A percentile compares a stretch with the other conserved stretches of the same genome.
Evolutionary conservation across 2,113 vertebrate species (phyloP).

Genomic region (Sardina pilchardus): DNA sequence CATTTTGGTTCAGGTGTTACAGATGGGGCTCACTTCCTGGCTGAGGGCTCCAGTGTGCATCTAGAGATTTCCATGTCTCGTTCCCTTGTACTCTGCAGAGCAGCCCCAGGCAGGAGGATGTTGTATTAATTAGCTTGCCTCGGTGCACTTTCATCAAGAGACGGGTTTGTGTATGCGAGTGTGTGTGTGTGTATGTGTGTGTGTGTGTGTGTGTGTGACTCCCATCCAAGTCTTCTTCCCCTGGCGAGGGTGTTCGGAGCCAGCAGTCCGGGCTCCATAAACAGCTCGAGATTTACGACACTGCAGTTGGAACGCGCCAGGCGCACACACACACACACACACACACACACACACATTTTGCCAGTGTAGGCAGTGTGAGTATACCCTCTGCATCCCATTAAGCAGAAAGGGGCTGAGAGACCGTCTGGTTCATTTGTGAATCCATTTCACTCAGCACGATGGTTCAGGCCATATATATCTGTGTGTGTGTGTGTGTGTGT

Average conservation of each 20-base stretch:
- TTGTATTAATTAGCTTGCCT: constrained; percentile 1
- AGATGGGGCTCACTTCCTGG: neutral
- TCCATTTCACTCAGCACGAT: neutral
- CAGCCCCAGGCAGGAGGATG: neutral
- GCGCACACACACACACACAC: neutral
- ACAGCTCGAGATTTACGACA: constrained; percentile 9
- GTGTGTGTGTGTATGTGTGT: neutral
- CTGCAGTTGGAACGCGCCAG: constrained; percentile 2
- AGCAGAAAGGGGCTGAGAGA: neutral
- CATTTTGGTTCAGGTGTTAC: neutral
- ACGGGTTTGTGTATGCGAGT: neutral
- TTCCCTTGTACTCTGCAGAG: neutral
- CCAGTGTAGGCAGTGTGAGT: neutral
- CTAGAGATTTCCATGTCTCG: neutral
- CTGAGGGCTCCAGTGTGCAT: neutral
- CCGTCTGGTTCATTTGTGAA: constrained; percentile 2
- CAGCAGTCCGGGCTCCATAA: constrained; percentile 7
- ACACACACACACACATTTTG: neutral
- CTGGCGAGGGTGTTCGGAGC: constrained; percentile 3
- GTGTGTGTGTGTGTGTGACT: neutral
- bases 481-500: no score
- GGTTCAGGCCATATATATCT: neutral
- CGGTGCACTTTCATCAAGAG: neutral
- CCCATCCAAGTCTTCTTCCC: neutral
- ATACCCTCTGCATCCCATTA: neutral